Evolutionary conservation across 2,888 invertebrate species (phyloP).

Genomic region (Drosophila tripunctata): DNA sequence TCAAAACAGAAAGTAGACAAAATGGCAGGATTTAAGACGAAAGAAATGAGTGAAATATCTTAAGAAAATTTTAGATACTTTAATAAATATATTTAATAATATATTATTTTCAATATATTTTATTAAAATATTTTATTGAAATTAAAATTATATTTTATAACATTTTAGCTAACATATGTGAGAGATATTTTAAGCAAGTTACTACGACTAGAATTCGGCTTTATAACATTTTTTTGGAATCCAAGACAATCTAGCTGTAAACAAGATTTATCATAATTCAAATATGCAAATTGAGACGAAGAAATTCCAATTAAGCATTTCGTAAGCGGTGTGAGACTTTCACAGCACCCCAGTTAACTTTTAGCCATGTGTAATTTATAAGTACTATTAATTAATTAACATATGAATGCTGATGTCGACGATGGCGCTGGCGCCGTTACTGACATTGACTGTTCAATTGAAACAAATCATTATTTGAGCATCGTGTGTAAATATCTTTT

Average conservation of each 20-base stretch:
- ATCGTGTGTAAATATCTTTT: conserved; percentile 53
- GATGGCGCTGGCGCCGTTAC: conserved; percentile 23
- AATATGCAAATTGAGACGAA: conserved; percentile 39
- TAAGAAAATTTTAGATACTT: too few relatives aligned
- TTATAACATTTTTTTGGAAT: too few relatives aligned
- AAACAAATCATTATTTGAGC: conserved; percentile 78
- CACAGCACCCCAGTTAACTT: conserved; percentile 43
- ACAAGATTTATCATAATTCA: conserved; percentile 31
- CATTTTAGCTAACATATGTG: not conserved
- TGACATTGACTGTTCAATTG: conserved; percentile 75
- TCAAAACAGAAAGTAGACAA: too few relatives aligned
- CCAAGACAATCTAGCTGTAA: not conserved
- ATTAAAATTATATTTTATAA: too few relatives aligned
- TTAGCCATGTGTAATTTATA: conserved; percentile 26
- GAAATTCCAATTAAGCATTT: conserved; percentile 19
- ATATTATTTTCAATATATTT: too few relatives aligned
- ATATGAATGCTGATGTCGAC: conserved; percentile 29
- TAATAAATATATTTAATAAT: too few relatives aligned
- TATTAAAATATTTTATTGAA: too few relatives aligned
- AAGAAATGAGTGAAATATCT: too few relatives aligned
- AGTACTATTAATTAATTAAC: conserved; percentile 41
- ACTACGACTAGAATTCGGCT: too few relatives aligned
- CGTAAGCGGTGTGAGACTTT: conserved; percentile 25
- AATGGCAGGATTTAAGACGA: too few relatives aligned
- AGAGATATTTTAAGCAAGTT: too few relatives aligned